Conservation (phyloP, 2,888 invertebrate genomes). For the Eulithis prunata region DNA sequence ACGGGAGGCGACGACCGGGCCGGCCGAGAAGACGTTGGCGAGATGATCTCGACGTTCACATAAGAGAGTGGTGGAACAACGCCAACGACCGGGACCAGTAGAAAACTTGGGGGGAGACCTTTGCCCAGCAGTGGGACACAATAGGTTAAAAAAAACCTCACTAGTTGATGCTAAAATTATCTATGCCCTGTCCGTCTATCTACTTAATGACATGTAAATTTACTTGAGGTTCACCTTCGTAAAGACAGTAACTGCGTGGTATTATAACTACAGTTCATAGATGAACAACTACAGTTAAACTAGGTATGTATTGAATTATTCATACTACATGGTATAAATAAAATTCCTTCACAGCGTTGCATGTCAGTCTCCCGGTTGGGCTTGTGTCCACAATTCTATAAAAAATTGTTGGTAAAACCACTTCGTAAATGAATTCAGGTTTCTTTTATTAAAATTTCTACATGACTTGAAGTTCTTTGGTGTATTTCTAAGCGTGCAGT, state of each 20-base stretch:
- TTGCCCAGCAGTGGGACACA: too few relatives aligned
- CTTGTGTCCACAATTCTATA: too few relatives aligned
- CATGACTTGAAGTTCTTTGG: neutral
- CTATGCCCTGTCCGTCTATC: conserved; percentile 36
- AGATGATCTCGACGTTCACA: too few relatives aligned
- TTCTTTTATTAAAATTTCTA: neutral
- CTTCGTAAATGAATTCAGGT: too few relatives aligned
- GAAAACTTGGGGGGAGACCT: too few relatives aligned
- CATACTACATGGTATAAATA: neutral
- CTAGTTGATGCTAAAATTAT: conserved; percentile 40
- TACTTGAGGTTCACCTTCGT: conserved; percentile 39
- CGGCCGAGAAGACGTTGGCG: too few relatives aligned
- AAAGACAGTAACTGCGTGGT: conserved; percentile 24
- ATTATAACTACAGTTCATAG: conserved; percentile 21
- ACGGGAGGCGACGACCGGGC: too few relatives aligned
- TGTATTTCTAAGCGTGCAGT: neutral
- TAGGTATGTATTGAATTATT: conserved; percentile 21
- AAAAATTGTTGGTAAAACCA: too few relatives aligned
- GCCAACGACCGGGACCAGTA: too few relatives aligned
- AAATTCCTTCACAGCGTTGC: neutral
- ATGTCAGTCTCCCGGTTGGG: neutral
- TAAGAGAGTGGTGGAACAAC: too few relatives aligned
- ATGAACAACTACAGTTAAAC: too few relatives aligned
- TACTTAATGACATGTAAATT: conserved; percentile 42
- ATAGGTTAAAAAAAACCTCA: too few relatives aligned